A percentile compares a stretch with the other conserved stretches of the same genome.
These are phyloP conservation scores for Drosophila atroscutellata DNA, from an alignment of 2,888 invertebrate genomes.

Conservation along the genomic window DNA sequence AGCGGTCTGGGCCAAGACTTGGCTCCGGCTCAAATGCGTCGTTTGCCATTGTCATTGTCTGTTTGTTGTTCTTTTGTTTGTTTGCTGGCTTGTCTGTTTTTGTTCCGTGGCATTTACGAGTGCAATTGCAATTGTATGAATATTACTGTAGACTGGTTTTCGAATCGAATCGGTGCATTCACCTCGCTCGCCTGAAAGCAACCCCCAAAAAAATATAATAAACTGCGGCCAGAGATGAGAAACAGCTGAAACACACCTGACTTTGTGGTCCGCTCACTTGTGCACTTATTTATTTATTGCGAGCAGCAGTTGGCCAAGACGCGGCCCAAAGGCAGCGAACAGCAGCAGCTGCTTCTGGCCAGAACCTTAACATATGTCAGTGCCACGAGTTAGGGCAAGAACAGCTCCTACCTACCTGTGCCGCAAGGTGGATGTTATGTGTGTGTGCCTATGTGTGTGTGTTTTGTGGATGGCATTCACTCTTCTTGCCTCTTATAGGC, in stretches of 20 bases:
- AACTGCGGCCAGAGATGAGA: not conserved
- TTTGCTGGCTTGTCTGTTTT: not conserved
- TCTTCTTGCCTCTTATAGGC: not conserved
- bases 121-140: conserved; percentile 64
- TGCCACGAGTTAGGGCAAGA: conserved; percentile 36
- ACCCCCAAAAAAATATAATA: conserved; percentile 50
- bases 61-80: not conserved
- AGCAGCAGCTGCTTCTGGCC: conserved; percentile 43
- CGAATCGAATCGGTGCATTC: conserved; percentile 58
- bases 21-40: conserved; percentile 29
- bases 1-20: conserved; percentile 22
- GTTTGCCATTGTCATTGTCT: conserved; percentile 67
- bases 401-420: conserved; percentile 43
- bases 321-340: conserved; percentile 21
- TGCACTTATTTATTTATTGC: conserved; percentile 39
- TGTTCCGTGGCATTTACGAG: conserved; percentile 42
- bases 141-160: conserved; percentile 51
- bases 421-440: conserved; percentile 41
- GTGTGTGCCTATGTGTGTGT: conserved; percentile 1
- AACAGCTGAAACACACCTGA: conserved; percentile 63
- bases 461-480: conserved; percentile 18
- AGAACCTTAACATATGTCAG: conserved; percentile 39
- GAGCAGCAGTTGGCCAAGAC: conserved; percentile 43
- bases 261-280: conserved; percentile 49
- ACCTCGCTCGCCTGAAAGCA: conserved; percentile 67